Base-by-base conservation (phyloP, 92 coral and sea anemone genomes). In the Plumapathes pennacea region DNA sequence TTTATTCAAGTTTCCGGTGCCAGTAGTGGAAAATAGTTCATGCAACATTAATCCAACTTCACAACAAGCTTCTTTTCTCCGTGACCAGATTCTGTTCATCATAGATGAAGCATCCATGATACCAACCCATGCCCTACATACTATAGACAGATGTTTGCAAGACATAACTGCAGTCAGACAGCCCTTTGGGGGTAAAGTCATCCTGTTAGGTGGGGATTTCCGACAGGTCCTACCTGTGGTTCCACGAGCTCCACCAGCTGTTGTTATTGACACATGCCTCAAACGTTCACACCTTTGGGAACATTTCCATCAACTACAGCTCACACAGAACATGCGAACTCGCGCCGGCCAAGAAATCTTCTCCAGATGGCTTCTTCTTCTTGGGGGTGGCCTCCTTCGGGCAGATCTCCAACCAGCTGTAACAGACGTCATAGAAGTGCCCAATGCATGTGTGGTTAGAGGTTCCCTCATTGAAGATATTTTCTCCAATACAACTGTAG, bases 1-100 rank as follows among this genome's bases (percentile, higher is more conserved):
- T 9, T 15, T 23, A n/a, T 56, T 56, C 63, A 56, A 56, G 20
- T 13, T 56, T 36, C 63, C 63, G 10, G 17, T 56, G 11, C 43
- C 43, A 15, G 43, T 33, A 11, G 7, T 38, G 7, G 72, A 25
- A 54, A 12, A 28, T 6, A 50, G 29, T 50, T 50, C 46, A 20
- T 64, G 72, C 34, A 27, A 41, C 13, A 37, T 39, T 25, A 3
- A 17, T 29, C 28, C 14, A 14, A 31, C 9, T 7, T 7, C 50
- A 8, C 9, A 17, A 17, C 10, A 44, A 15, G 50, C 50, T 44
- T 6, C 8, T 5, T 8, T 7, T 7, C 50, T 5, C 50, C 9
- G 10, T 17, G 20, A 44, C 20, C 20, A 8, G 9, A 8, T 7
- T 15, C 50, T 44, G 10, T 7, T 44, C 50, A 44, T 44, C 20